Conservation (phyloP, 2,888 invertebrate species). For the Lucinisca nassula region DNA sequence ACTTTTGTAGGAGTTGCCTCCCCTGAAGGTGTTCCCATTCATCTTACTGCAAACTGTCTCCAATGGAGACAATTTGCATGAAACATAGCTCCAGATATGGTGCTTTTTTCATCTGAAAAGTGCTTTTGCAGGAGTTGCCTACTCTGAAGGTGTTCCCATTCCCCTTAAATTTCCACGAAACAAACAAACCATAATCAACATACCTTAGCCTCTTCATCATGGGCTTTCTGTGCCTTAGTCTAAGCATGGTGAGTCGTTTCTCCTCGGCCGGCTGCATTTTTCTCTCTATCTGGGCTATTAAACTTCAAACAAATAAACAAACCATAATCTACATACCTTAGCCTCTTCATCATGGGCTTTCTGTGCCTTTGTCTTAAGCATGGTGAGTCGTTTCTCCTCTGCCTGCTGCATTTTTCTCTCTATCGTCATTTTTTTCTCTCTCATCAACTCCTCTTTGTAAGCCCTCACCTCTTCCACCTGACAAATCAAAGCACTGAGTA, state of each 20-base stretch:
- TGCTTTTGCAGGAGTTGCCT: too few species aligned
- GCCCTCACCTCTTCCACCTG: constrained; percentile 91
- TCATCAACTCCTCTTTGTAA: constrained; percentile 95
- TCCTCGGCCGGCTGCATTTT: constrained; percentile 93
- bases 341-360: constrained; percentile 99
- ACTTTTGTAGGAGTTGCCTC: too few species aligned
- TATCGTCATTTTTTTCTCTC: constrained; percentile 90
- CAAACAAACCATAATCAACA: too few species aligned
- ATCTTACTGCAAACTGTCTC: too few species aligned
- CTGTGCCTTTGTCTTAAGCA: constrained; percentile 92
- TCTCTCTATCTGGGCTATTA: constrained; percentile 88
- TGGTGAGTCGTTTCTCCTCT: constrained; percentile 95
- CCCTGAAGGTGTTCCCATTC: too few species aligned
- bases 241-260: constrained; percentile 93
- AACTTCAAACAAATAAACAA: too few species aligned
- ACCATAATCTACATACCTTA: constrained; percentile 91
- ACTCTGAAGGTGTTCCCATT: too few species aligned
- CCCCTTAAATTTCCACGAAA: too few species aligned
- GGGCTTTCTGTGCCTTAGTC: constrained; percentile 96
- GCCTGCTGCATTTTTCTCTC: constrained; percentile 91
- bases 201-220: constrained; percentile 98
- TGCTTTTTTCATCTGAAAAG: too few species aligned
- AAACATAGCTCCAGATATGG: too few species aligned
- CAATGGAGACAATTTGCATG: too few species aligned
- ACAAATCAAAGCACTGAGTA: too few species aligned